These are phyloP conservation scores for Invenusta paracnida DNA, from an alignment of 2,888 invertebrate genomes.

Conservation along the genomic window DNA sequence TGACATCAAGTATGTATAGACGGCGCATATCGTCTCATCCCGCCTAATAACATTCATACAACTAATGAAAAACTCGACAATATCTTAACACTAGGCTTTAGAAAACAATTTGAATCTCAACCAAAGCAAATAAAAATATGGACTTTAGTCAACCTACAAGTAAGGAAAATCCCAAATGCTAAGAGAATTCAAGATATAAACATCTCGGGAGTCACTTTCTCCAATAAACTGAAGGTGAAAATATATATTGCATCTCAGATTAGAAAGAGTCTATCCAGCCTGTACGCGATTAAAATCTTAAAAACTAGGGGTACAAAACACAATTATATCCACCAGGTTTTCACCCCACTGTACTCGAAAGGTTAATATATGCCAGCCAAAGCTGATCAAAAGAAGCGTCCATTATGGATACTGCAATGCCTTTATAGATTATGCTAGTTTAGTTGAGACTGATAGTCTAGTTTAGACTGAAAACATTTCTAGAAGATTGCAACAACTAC, in stretches of 20 bases:
- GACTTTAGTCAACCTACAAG: not conserved
- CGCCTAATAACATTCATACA: not conserved
- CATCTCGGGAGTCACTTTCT: not conserved
- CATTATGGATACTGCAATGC: not conserved
- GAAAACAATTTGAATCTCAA: conserved; percentile 17
- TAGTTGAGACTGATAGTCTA: not conserved
- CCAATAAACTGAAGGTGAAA: not conserved
- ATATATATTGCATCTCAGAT: not conserved
- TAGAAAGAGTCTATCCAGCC: not conserved
- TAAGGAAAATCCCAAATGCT: not conserved
- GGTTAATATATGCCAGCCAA: not conserved
- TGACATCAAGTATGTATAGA: not conserved
- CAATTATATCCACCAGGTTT: not conserved
- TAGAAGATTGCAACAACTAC: not conserved
- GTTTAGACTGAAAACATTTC: conserved; percentile 1
- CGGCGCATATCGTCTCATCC: not conserved
- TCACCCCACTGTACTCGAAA: not conserved
- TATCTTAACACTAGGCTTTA: not conserved
- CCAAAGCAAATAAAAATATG: conserved; percentile 1
- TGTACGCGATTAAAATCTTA: not conserved
- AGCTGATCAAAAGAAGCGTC: not conserved
- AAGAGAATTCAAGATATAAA: not conserved
- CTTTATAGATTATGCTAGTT: not conserved
- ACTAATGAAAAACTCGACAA: conserved; percentile 10
- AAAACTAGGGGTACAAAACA: conserved; percentile 12